Base-by-base conservation (phyloP, 2,113 vertebrate genomes). In the Campylomormyrus numenius region DNA sequence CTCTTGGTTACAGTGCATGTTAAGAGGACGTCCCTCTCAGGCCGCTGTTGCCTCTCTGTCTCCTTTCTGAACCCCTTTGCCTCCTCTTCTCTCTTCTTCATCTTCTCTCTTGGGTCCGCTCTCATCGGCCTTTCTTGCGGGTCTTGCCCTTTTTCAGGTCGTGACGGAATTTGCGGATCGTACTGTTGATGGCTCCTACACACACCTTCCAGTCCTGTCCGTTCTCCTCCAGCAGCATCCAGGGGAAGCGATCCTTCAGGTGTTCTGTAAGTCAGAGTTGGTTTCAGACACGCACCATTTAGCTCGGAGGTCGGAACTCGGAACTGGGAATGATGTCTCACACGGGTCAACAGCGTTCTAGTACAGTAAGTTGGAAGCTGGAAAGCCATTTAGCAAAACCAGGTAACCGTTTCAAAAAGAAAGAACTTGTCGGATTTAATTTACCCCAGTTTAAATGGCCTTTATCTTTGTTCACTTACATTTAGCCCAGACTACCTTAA, bases 201-300 rank as follows among this genome's bases (percentile, higher is more conserved):
- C 97, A 97, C 0, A 94, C 92, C 92, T 96, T 96, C 96, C 96
- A 97, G 88, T 96, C 95, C 13, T 91, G 91, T 3, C 96, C 96
- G 39, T 35, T 91, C 91, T 96, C 96, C 0, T 90, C 92, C 0
- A 97, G 93, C 90, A 96, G 93, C 93, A 93, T 94, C 53, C 91
- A 91, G 4, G 95, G 93, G 83, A 94, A 97, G 90, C 87, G 94
- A 6, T 96, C 95, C 83, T 95, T 93, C 50, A 97, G 95, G 91
- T 97, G 96, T 11, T 97, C 97, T 97, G 87, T 42, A 58, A 53
- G 45, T 7, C 62, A 58, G 15, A 19, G 27, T 31, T 0, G 66
- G 42, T 4, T 24, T 31, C 5, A 84, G 45, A 35, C 13, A 52
- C 13, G 4, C 50, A 0, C 52, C 52, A 19, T 53, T 53, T 52